These are phyloP conservation scores for Danaus plexippus DNA, from an alignment of 1,140 invertebrate genomes.

Conservation along the genomic window DNA sequence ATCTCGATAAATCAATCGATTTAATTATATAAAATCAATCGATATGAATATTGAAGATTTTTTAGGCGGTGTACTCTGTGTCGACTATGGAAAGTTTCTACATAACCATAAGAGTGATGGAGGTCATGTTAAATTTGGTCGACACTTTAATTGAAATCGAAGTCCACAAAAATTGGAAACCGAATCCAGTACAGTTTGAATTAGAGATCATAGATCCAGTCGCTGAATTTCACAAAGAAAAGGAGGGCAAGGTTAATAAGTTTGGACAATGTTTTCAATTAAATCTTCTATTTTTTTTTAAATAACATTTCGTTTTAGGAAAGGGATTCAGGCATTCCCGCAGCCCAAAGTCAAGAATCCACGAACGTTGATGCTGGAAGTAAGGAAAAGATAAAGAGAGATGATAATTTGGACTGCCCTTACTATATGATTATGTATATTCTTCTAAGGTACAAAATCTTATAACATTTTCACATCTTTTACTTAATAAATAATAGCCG, in stretches of 20 bases:
- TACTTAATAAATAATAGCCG: no score
- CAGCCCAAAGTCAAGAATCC: conserved; percentile 69
- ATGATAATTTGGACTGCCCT: conserved; percentile 54
- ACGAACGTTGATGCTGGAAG: conserved; percentile 67
- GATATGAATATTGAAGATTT: conserved; percentile 9
- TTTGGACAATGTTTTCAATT: conserved; percentile 5
- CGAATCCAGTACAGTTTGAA: conserved; percentile 31
- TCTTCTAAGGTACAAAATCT: conserved; percentile 46
- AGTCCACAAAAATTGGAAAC: conserved; percentile 78
- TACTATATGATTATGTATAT: conserved; percentile 70
- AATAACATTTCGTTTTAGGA: conserved; percentile 36
- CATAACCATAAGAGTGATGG: conserved; percentile 89
- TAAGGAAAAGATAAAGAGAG: conserved; percentile 52
- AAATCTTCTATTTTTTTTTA: conserved; percentile 5
- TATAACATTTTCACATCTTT: neutral
- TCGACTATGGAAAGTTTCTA: conserved; percentile 82
- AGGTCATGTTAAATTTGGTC: conserved; percentile 90
- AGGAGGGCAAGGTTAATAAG: conserved; percentile 48
- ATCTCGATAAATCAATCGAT: neutral
- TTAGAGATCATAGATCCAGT: conserved; percentile 45
- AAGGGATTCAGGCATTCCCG: conserved; percentile 58
- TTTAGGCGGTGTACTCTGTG: conserved; percentile 88
- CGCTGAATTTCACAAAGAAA: conserved; percentile 50
- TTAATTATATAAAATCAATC: no score
- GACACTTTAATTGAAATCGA: conserved; percentile 92